These are phyloP conservation scores for Trachelus iudaicus DNA, from an alignment of 2,888 invertebrate genomes.

Conservation along the genomic window DNA sequence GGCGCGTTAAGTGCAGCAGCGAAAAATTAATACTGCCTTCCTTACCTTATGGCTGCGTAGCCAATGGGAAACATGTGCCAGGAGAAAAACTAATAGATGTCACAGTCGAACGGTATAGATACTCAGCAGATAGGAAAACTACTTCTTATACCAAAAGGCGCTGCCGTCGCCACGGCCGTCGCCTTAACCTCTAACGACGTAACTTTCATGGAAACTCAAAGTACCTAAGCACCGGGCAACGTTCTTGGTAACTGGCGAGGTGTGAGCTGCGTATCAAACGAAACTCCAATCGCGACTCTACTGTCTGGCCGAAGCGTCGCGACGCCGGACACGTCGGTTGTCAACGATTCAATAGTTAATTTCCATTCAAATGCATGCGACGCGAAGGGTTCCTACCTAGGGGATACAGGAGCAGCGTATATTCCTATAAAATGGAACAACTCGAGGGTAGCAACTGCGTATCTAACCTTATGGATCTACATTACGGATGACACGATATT, in stretches of 20 bases:
- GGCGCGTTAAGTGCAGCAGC: background rate
- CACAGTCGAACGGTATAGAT: background rate
- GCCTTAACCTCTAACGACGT: background rate
- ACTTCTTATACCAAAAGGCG: background rate
- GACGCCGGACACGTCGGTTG: slow-evolving; percentile 43
- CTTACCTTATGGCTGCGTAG: too few relatives aligned
- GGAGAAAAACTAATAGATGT: background rate
- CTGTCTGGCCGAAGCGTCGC: slow-evolving; percentile 15
- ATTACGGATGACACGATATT: background rate
- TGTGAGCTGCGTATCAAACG: slow-evolving; percentile 18
- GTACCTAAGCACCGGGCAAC: slow-evolving; percentile 1
- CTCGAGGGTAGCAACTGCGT: background rate
- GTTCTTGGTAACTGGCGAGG: slow-evolving; percentile 19
- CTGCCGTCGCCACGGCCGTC: background rate
- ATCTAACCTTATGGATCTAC: background rate
- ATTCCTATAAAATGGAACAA: background rate
- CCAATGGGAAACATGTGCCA: too few relatives aligned
- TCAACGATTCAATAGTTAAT: slow-evolving; percentile 56
- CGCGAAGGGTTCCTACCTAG: slow-evolving; percentile 9
- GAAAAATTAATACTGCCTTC: background rate
- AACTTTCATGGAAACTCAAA: background rate
- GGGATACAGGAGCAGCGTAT: background rate
- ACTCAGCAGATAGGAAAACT: background rate
- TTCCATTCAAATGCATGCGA: slow-evolving; percentile 50
- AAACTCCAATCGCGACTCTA: background rate